phyloP scores from a whole-genome alignment of 2,797 vertebrate genomes.

The Etheostoma nigrum region DNA sequence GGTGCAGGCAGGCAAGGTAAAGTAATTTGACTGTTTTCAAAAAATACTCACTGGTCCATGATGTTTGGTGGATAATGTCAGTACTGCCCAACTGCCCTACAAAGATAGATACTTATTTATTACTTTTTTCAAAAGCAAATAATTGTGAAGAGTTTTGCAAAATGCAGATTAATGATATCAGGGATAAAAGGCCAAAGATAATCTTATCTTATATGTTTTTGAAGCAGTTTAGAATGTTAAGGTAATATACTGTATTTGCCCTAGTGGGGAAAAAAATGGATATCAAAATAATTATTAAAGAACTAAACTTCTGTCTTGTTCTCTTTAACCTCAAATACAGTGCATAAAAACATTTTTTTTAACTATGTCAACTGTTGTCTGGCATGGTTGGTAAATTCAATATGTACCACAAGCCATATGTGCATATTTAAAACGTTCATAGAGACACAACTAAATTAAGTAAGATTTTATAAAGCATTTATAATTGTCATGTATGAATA shows the following conservation, averaged over 20 bases:
- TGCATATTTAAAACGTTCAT: not conserved
- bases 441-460: not conserved
- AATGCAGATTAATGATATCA: not conserved
- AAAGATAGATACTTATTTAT: conserved; percentile 16
- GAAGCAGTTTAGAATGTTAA: not conserved
- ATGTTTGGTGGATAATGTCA: conserved; percentile 45
- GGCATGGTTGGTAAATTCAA: not conserved
- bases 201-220: not conserved
- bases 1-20: conserved; percentile 9
- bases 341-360: not conserved
- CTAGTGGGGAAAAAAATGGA: no score
- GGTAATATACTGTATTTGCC: no score
- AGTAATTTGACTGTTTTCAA: conserved; percentile 2
- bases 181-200: not conserved
- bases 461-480: not conserved
- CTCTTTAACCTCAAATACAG: not conserved
- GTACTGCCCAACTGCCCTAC: conserved; percentile 40
- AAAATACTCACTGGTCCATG: conserved; percentile 86
- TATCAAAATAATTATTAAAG: not conserved
- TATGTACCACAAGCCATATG: not conserved
- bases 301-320: not conserved
- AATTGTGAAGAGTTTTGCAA: not conserved
- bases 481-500: not conserved
- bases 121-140: not conserved
- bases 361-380: not conserved